These are phyloP conservation scores for Acipenser transmontanus DNA, from an alignment of 2,797 vertebrate species.

Conservation along the genomic window DNA sequence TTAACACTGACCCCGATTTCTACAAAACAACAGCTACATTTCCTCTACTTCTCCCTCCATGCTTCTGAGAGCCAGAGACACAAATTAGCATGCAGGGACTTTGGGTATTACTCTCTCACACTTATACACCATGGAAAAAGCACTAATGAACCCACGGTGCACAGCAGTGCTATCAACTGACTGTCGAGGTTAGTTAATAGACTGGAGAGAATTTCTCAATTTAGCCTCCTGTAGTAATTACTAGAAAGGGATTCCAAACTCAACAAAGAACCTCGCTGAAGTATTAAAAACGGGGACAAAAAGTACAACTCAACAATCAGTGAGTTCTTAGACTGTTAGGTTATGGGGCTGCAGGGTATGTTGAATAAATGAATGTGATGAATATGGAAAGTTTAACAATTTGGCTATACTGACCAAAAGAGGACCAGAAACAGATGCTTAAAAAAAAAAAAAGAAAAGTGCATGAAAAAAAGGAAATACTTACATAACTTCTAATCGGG, in stretches of 20 bases:
- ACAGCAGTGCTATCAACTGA: background rate
- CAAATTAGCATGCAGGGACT: constrained; percentile 1
- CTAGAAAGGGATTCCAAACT: constrained; percentile 7
- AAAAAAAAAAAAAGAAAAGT: background rate
- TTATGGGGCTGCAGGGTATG: no score
- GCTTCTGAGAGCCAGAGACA: background rate
- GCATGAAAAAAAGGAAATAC: constrained; percentile 27
- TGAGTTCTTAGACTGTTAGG: no score
- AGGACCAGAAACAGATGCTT: background rate
- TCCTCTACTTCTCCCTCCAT: background rate
- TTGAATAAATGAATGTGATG: background rate
- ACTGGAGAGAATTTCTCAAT: constrained; percentile 9
- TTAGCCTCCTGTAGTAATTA: constrained; percentile 6
- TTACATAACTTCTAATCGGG: constrained; percentile 94
- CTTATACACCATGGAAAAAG: background rate
- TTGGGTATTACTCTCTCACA: background rate
- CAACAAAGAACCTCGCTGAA: constrained; percentile 1
- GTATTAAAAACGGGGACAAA: background rate
- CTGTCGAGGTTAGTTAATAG: constrained; percentile 4
- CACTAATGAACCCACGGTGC: background rate
- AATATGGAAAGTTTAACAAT: constrained; percentile 2
- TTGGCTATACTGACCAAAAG: background rate
- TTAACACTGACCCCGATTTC: constrained; percentile 5
- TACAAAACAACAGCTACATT: background rate
- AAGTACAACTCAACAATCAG: no score